Evolutionary conservation across 2,113 vertebrate genomes (phyloP), one percentile per base, ranked within the genome.

Genomic region (Setophaga coronata): DNA sequence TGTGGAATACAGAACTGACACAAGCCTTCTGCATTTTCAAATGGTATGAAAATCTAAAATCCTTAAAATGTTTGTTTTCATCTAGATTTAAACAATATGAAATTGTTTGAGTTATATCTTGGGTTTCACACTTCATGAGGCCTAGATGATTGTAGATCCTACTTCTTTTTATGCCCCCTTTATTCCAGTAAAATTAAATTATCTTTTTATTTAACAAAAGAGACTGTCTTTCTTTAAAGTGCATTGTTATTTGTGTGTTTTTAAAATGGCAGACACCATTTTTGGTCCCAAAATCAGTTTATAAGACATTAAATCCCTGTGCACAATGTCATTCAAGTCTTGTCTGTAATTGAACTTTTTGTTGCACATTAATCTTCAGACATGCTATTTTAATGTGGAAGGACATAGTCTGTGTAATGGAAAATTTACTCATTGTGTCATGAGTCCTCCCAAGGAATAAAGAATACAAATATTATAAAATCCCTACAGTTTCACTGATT

Each of bases 381-480:
- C 3, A 12, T 33, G 18, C 1, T 47, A 47, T 90, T 78, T 74
- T 31, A 53, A 67, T 66, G 36, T n/a, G 38, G 34, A 88, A 58
- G 18, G 18, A 51, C 3, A 2, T 8, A 50, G 9, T 29, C 31
- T 34, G 9, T 66, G 38, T 0, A 64, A 42, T 29, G 24, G 36
- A 71, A 72, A 82, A 81, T 36, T 20, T 85, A 66, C 19, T 54
- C 25, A 23, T 60, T 69, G 14, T 74, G 43, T 42, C 48, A 47
- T 31, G 33, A 43, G 28, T 56, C 14, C 29, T 79, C 43, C 7
- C 1, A 13, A 54, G 31, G 6, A 80, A 82, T 28, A 94, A 57
- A 18, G 12, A 8, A 34, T 12, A 31, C 10, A 71, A 19, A 71
- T 62, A 53, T 29, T 1, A 56, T 8, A 13, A 78, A 62, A 9